phyloP scores from a whole-genome alignment of 2,888 invertebrate genomes.

The Drosophila ezoana region DNA sequence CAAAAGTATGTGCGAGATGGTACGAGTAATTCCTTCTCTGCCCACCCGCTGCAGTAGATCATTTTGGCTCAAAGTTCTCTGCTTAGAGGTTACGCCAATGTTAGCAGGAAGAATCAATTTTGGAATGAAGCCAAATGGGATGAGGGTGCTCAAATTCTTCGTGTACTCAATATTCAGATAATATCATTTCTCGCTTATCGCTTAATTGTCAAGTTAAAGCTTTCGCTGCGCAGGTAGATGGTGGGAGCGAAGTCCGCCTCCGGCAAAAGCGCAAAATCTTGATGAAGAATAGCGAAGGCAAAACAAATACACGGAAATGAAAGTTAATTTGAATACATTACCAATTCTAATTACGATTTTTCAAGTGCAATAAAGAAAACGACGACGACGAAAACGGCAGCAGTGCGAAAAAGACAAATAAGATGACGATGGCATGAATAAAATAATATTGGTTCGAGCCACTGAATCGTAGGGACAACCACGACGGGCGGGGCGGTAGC shows the following conservation, averaged over 20 bases:
- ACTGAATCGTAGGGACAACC: conserved; percentile 29
- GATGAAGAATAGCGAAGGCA: conserved; percentile 54
- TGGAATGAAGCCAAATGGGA: conserved; percentile 25
- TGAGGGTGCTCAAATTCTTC: conserved; percentile 6
- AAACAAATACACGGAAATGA: conserved; percentile 77
- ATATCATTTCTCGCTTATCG: conserved; percentile 42
- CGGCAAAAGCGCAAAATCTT: conserved; percentile 61
- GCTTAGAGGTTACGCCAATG: not conserved
- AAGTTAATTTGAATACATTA: conserved; percentile 81
- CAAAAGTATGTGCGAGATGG: conserved; percentile 48
- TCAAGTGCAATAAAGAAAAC: conserved; percentile 69
- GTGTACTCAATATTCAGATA: conserved; percentile 14
- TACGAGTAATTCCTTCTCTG: conserved; percentile 32
- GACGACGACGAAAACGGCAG: conserved; percentile 38
- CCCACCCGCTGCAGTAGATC: conserved; percentile 27
- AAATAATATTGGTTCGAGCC: conserved; percentile 70
- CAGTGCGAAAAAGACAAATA: conserved; percentile 55
- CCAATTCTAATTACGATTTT: conserved; percentile 81
- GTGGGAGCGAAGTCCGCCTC: too few relatives aligned
- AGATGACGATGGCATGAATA: conserved; percentile 68
- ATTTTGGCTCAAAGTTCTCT: not conserved
- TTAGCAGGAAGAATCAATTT: conserved; percentile 39
- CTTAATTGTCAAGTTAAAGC: conserved; percentile 43
- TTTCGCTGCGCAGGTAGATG: conserved; percentile 10
- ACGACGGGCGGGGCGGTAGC: conserved; percentile 3